Conservation (phyloP, 2,797 vertebrate species). For the Poeciliopsis gracilis region DNA sequence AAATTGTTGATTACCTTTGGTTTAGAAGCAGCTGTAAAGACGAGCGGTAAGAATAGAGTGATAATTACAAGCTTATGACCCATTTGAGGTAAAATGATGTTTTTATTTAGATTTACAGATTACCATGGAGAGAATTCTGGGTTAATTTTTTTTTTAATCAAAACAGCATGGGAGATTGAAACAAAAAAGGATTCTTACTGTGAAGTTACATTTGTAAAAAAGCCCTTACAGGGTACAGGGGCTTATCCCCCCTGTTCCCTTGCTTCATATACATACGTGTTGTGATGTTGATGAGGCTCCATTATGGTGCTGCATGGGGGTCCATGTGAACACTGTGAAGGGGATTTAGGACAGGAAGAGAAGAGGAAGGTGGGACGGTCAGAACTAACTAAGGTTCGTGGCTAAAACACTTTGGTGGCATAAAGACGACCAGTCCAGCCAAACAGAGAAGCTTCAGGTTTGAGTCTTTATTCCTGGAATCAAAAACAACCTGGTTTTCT, state of each 20-base stretch:
- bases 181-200: not conserved
- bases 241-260: slow-evolving; percentile 11
- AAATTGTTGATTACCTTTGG: slow-evolving; percentile 15
- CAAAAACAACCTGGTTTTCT: slow-evolving; percentile 9
- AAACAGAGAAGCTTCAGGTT: not conserved
- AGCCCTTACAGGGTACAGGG: slow-evolving; percentile 24
- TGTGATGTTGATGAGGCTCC: slow-evolving; percentile 77
- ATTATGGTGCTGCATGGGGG: slow-evolving; percentile 57
- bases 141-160: not conserved
- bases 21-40: slow-evolving; percentile 20
- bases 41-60: not conserved
- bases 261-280: slow-evolving; percentile 50
- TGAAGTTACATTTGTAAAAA: slow-evolving; percentile 17
- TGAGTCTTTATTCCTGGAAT: slow-evolving; percentile 34
- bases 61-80: not conserved
- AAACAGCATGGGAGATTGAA: not conserved
- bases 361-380: slow-evolving; percentile 31
- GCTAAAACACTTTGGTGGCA: not conserved
- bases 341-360: slow-evolving; percentile 52
- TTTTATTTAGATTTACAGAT: slow-evolving; percentile 4
- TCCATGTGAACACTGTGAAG: slow-evolving; percentile 56
- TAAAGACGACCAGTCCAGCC: no score
- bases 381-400: slow-evolving; percentile 5
- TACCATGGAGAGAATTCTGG: not conserved
- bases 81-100: not conserved